Percentiles rank a stretch among this genome's conserved stretches.
These are phyloP conservation scores for Tupaia tana DNA, from an alignment of 2,113 vertebrate genomes.

Conservation along the genomic window DNA sequence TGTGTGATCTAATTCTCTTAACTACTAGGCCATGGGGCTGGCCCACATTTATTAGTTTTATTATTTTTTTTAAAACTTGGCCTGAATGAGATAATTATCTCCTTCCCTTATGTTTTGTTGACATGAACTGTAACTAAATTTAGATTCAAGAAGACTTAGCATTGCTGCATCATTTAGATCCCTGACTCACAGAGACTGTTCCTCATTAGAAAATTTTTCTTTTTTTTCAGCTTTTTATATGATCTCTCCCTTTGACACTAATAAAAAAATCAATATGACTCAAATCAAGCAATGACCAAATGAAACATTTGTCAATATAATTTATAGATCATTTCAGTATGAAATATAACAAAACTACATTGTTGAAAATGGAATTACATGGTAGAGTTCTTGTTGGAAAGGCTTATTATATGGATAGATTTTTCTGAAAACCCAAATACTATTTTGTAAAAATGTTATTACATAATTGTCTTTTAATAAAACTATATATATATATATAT, in stretches of 20 bases:
- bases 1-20: no score
- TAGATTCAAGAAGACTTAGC: neutral
- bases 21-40: no score
- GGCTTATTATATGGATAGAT: neutral
- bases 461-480: neutral
- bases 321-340: neutral
- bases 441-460: neutral
- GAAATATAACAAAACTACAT: neutral
- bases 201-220: neutral
- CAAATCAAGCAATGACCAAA: neutral
- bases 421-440: neutral
- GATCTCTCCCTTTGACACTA: neutral
- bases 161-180: neutral
- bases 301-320: neutral
- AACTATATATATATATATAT: neutral
- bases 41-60: no score
- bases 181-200: neutral
- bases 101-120: neutral
- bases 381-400: neutral
- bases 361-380: neutral
- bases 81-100: neutral
- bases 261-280: neutral
- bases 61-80: neutral
- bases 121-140: no score
- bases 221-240: neutral